phyloP scores from a whole-genome alignment of 2,797 vertebrate species.

The Remorina albescens region DNA sequence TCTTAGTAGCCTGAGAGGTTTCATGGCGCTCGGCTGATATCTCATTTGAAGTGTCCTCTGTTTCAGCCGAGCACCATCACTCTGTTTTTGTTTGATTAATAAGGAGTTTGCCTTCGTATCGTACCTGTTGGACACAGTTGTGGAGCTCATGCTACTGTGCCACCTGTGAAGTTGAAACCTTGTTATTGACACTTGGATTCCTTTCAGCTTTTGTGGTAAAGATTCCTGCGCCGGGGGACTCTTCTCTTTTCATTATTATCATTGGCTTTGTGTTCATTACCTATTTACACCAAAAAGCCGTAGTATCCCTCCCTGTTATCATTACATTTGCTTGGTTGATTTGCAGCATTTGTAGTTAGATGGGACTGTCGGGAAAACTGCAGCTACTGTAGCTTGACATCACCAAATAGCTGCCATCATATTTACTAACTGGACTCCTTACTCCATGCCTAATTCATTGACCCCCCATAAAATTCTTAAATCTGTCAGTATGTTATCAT shows the following conservation, averaged over 20 bases:
- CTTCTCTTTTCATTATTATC: conserved; percentile 57
- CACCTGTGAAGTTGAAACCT: conserved; percentile 48
- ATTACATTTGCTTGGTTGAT: conserved; percentile 29
- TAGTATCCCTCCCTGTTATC: conserved; percentile 11
- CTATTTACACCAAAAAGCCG: conserved; percentile 23
- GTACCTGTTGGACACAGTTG: conserved; percentile 58
- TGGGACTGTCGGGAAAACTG: conserved; percentile 33
- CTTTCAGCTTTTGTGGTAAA: conserved; percentile 71
- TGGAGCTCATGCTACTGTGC: conserved; percentile 58
- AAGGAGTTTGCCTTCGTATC: conserved; percentile 74
- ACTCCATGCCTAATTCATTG: conserved; percentile 71
- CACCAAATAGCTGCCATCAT: conserved; percentile 50
- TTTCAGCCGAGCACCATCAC: conserved; percentile 79
- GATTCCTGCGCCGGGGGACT: conserved; percentile 68
- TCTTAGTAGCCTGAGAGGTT: conserved; percentile 73
- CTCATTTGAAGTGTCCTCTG: conserved; percentile 30
- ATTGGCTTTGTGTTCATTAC: conserved; percentile 30
- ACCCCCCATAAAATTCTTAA: conserved; percentile 56
- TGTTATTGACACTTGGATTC: conserved; percentile 69
- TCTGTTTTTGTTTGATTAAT: conserved; percentile 68
- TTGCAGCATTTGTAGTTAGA: conserved; percentile 17
- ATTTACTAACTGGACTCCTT: conserved; percentile 73
- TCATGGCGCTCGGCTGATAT: conserved; percentile 76
- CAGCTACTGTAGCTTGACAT: conserved; percentile 48
- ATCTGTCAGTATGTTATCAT: conserved; percentile 46